Percentiles rank a stretch among this genome's conserved stretches.
These are phyloP conservation scores for Bovichtus variegatus DNA, from an alignment of 2,797 vertebrate genomes.

Conservation along the genomic window DNA sequence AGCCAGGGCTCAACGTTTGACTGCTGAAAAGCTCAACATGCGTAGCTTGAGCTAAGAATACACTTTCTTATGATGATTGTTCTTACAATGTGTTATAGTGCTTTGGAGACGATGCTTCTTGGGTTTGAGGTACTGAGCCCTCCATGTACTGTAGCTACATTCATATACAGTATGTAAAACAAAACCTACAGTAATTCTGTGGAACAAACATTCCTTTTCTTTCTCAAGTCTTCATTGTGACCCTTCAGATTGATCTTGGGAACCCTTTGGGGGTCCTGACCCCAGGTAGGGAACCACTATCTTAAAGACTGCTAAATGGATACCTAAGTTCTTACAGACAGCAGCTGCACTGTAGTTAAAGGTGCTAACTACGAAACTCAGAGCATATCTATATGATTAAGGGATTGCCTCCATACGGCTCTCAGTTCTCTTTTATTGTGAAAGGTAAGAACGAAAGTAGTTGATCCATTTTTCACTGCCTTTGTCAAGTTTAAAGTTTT, in stretches of 20 bases:
- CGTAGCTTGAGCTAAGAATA: background rate
- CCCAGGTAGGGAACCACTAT: background rate
- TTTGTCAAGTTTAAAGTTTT: too few species aligned
- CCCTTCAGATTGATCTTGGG: background rate
- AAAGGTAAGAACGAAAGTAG: too few species aligned
- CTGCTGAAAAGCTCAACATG: conserved; percentile 23
- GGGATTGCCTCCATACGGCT: too few species aligned
- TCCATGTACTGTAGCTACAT: background rate
- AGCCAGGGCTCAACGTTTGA: background rate
- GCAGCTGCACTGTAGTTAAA: background rate
- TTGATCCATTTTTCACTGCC: too few species aligned
- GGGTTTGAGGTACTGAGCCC: background rate
- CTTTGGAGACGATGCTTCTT: background rate
- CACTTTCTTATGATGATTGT: background rate
- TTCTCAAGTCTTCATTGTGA: background rate
- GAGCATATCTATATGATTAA: too few species aligned
- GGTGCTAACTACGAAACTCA: too few species aligned
- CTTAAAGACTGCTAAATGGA: background rate
- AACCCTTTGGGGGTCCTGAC: too few species aligned
- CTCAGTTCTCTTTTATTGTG: too few species aligned
- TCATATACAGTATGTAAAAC: background rate
- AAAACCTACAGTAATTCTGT: background rate
- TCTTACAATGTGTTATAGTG: background rate
- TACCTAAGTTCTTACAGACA: background rate
- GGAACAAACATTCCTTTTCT: background rate